A percentile compares a stretch with the other conserved stretches of the same genome.
These are phyloP conservation scores for Phoebastria nigripes DNA, from an alignment of 2,797 vertebrate species.

Conservation along the genomic window DNA sequence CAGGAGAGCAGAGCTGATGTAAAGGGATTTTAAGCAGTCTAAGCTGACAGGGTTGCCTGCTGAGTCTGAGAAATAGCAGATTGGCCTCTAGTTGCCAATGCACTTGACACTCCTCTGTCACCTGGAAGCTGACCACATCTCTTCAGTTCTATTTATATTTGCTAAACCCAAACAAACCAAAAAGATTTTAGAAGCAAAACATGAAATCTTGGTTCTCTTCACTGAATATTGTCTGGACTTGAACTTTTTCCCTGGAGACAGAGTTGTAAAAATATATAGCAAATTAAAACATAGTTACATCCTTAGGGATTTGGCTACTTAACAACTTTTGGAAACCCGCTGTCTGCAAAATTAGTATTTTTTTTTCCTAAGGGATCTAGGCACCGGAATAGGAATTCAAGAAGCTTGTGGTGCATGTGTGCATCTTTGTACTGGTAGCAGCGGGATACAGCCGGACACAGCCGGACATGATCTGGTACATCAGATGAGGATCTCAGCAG, in stretches of 20 bases:
- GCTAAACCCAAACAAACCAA: background rate
- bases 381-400: background rate
- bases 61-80: conserved; percentile 6
- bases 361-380: background rate
- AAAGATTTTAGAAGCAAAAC: background rate
- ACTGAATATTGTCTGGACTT: background rate
- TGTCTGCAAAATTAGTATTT: background rate
- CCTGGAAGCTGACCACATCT: background rate
- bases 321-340: background rate
- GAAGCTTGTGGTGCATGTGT: background rate
- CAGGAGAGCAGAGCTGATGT: background rate
- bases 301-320: background rate
- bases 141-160: background rate
- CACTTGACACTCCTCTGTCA: background rate
- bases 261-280: background rate
- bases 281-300: background rate
- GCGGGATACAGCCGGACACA: background rate
- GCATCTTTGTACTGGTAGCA: background rate
- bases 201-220: background rate
- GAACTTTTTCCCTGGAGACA: background rate
- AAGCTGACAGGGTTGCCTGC: background rate
- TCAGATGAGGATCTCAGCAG: background rate
- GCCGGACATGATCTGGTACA: background rate
- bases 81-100: background rate
- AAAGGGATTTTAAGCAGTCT: background rate